Evolutionary conservation across 2,888 invertebrate species (phyloP), one percentile per base, ranked within the genome.

Genomic region (Seira musarum): DNA sequence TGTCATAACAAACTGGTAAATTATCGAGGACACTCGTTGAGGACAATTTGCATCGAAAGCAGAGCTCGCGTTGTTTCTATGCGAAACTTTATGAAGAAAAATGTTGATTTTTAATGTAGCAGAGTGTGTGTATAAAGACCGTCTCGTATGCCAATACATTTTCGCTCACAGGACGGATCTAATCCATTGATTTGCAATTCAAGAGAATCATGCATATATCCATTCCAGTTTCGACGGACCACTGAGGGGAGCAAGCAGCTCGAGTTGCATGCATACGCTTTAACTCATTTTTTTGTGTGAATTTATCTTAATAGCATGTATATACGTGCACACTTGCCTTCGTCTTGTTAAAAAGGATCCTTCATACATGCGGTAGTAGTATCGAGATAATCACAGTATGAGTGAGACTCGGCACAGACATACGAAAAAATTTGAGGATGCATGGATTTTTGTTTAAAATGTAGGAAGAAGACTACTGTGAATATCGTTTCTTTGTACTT

Each of bases 181-280:
- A 30, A 30, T 22, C 67, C 71, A 78, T 71, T 78, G 78, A 78
- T 78, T 78, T 78, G 67, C 78, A 78, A 71, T 71, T 78, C 78
- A 78, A 24, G 19, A 49, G 49, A 21, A 46, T 13, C 46, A n/a
- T 67, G 24, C 21, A 19, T 22, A n/a, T 49, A 60, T 30, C 30
- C 70, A 49, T 21, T 19, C 22, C 21, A 30, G 30, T 25, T 22
- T 68, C 24, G 19, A 22, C n/a, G 22, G 67, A 24, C n/a, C 5
- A 13, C 30, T 30, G 60, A 60, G n/a, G 60, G 53, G 6, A 40
- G 40, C 6, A 40, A 60, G 22, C 22, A 21, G 6, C 21, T 60
- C 2, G 21, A 8, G 60, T 57, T 6, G 22, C 19, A 21, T 5
- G 21, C 60, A 30, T 13, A 3, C 22, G 5, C 19, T 46, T 13